Evolutionary conservation across 2,888 invertebrate species (phyloP).

Genomic region (Elysia crispata): DNA sequence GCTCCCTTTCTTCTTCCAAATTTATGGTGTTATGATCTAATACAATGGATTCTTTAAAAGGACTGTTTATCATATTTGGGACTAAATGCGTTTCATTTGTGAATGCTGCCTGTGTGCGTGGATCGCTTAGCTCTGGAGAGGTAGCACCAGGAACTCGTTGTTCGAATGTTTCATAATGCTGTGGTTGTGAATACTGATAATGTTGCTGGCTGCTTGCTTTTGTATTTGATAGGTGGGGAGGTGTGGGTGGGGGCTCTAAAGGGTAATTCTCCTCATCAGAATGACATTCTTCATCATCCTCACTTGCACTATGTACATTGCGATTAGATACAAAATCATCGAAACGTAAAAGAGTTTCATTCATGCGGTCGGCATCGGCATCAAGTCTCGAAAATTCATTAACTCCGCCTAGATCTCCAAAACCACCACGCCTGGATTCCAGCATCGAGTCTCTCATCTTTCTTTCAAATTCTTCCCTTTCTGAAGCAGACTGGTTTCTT

Average conservation of each 20-base stretch:
- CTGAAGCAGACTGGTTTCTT: constrained; percentile 37
- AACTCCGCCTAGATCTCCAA: no score
- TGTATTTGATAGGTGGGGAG: neutral
- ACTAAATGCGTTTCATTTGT: neutral
- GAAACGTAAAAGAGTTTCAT: constrained; percentile 44
- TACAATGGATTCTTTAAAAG: no score
- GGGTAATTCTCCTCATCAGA: constrained; percentile 44
- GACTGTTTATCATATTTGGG: no score
- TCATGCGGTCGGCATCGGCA: neutral
- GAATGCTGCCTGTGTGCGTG: no score
- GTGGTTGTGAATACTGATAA: no score
- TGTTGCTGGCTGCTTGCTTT: no score
- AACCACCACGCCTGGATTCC: neutral
- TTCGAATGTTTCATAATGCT: no score
- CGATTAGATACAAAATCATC: constrained; percentile 41
- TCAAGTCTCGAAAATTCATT: neutral
- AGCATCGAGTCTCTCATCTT: constrained; percentile 41
- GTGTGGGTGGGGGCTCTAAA: neutral
- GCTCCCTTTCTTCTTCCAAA: neutral
- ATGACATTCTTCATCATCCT: constrained; percentile 43
- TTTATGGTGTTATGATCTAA: neutral
- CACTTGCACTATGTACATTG: constrained; percentile 49
- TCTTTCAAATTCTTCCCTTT: constrained; percentile 38
- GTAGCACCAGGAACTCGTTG: no score
- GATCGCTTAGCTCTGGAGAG: constrained; percentile 3